Conservation (phyloP, 2,888 invertebrate species). For the Cancer borealis region DNA sequence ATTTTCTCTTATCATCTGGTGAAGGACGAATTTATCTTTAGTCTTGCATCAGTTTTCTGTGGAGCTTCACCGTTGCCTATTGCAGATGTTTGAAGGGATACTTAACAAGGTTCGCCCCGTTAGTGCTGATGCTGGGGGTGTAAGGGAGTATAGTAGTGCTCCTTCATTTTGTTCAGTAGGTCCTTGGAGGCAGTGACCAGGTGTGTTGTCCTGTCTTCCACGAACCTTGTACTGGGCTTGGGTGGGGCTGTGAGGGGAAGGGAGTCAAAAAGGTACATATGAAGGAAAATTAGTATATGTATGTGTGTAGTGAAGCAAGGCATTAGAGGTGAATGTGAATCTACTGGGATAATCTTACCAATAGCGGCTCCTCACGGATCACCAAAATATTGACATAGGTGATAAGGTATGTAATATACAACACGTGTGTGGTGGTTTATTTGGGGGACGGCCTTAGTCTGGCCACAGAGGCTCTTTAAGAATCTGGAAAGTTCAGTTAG, state of each 20-base stretch:
- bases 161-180: neutral
- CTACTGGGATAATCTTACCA: no score
- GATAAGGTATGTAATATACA: no score
- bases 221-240: neutral
- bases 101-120: neutral
- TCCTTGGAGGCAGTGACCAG: neutral
- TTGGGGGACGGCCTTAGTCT: no score
- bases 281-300: neutral
- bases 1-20: neutral
- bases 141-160: neutral
- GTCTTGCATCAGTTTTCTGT: neutral
- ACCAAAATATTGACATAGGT: no score
- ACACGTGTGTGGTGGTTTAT: no score
- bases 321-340: neutral
- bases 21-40: neutral
- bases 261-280: neutral
- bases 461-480: no score
- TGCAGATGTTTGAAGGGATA: neutral
- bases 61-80: neutral
- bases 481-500: no score
- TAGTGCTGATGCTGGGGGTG: neutral
- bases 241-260: neutral
- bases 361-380: no score
- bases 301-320: neutral
- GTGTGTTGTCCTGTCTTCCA: neutral